phyloP scores from a whole-genome alignment of 2,888 invertebrate species.

The Lepeophtheirus nordmannii region DNA sequence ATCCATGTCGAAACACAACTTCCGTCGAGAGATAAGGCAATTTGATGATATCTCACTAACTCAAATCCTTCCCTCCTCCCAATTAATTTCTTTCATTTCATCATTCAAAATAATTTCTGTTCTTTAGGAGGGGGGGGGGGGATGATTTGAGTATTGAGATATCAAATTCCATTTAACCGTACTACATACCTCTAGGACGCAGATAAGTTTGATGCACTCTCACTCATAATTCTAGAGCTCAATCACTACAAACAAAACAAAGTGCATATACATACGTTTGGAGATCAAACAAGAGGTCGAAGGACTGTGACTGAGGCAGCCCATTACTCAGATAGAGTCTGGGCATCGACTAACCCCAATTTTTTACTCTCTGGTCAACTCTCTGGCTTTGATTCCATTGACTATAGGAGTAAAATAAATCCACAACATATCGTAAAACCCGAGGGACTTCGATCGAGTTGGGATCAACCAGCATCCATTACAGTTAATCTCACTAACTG shows the following conservation, averaged over 20 bases:
- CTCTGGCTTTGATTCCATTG: conserved; percentile 16
- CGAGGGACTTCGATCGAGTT: conserved; percentile 10
- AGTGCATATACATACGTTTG: conserved; percentile 12
- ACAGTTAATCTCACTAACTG: conserved; percentile 15
- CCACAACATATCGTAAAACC: conserved; percentile 16
- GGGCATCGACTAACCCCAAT: conserved; percentile 21
- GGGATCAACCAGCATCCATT: conserved; percentile 13
- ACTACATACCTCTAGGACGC: neutral
- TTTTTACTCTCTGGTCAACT: conserved; percentile 21
- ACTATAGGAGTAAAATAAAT: conserved; percentile 11
- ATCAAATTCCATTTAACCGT: neutral
- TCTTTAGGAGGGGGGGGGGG: no score
- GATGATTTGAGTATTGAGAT: no score
- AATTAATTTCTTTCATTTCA: no score
- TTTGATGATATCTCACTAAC: neutral
- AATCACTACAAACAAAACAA: neutral
- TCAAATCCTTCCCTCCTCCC: neutral
- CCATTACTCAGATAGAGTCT: conserved; percentile 17
- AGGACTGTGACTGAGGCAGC: conserved; percentile 8
- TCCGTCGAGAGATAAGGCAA: conserved; percentile 9
- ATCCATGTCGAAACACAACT: conserved; percentile 16
- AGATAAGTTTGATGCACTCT: conserved; percentile 18
- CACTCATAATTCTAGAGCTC: conserved; percentile 9
- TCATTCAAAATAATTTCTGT: no score
- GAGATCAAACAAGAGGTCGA: neutral